Percentiles rank a stretch among this genome's conserved stretches.
These are phyloP conservation scores for Nysson spinosus DNA, from an alignment of 2,888 invertebrate genomes.

Conservation along the genomic window DNA sequence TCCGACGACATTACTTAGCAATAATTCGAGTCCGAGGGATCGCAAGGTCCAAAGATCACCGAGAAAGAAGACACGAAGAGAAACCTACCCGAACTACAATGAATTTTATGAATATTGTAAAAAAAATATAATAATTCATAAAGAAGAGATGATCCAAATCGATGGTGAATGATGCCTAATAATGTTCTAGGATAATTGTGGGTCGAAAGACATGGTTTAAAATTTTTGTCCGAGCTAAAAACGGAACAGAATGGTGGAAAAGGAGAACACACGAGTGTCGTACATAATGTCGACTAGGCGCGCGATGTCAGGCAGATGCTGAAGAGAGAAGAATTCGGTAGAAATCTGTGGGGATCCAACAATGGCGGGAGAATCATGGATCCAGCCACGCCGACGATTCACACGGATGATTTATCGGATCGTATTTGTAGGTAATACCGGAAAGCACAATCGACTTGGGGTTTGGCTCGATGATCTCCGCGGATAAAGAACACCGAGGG, in stretches of 20 bases:
- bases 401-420: conserved; percentile 64
- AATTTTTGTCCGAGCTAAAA: too few species aligned
- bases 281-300: conserved; percentile 34
- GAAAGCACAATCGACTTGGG: conserved; percentile 43
- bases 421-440: conserved; percentile 57
- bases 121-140: too few species aligned
- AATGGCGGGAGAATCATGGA: conserved; percentile 48
- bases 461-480: conserved; percentile 29
- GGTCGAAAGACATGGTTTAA: too few species aligned
- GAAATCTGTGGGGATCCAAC: conserved; percentile 49
- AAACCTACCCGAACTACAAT: too few species aligned
- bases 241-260: too few species aligned
- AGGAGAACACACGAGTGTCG: too few species aligned
- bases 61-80: conserved; percentile 3
- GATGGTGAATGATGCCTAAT: too few species aligned
- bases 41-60: conserved; percentile 4
- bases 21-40: conserved; percentile 52
- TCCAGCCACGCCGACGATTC: conserved; percentile 49
- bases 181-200: too few species aligned
- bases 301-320: conserved; percentile 58
- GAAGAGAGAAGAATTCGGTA: conserved; percentile 46
- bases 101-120: too few species aligned
- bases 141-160: too few species aligned
- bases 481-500: conserved; percentile 19
- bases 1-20: conserved; percentile 55